A percentile compares a stretch with the other conserved stretches of the same genome.
Conservation (phyloP, 2,888 invertebrate species). For the Melieria picta region DNA sequence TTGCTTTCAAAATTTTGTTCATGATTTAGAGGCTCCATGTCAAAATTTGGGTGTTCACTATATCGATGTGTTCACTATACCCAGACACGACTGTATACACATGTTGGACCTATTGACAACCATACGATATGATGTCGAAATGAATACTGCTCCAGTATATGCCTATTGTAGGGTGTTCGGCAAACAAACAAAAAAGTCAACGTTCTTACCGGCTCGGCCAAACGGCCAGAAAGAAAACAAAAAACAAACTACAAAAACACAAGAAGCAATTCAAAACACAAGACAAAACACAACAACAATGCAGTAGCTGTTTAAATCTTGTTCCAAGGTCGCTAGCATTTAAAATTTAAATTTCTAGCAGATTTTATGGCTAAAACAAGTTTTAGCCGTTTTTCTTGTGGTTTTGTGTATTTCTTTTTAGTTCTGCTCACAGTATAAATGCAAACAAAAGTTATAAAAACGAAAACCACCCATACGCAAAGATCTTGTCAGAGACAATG, state of each 20-base stretch:
- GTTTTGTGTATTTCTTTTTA: neutral
- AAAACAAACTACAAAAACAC: neutral
- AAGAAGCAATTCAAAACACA: neutral
- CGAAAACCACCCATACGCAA: too few species aligned
- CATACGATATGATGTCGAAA: neutral
- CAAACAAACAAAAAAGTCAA: conserved; percentile 32
- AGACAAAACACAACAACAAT: neutral
- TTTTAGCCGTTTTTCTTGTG: conserved; percentile 21
- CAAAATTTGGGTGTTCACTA: too few species aligned
- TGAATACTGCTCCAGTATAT: too few species aligned
- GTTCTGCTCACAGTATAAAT: too few species aligned
- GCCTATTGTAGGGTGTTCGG: too few species aligned
- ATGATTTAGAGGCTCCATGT: too few species aligned
- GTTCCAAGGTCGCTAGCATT: conserved; percentile 51
- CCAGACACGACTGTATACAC: too few species aligned
- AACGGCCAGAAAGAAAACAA: neutral
- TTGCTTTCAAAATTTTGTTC: too few species aligned
- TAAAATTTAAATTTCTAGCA: conserved; percentile 49
- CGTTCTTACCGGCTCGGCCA: conserved; percentile 16
- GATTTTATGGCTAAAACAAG: conserved; percentile 17
- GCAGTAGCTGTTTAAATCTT: neutral
- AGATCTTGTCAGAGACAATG: too few species aligned
- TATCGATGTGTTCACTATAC: too few species aligned
- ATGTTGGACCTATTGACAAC: too few species aligned
- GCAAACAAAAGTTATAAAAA: too few species aligned